Conservation (phyloP, 1,140 invertebrate species). For the Grapholita molesta region DNA sequence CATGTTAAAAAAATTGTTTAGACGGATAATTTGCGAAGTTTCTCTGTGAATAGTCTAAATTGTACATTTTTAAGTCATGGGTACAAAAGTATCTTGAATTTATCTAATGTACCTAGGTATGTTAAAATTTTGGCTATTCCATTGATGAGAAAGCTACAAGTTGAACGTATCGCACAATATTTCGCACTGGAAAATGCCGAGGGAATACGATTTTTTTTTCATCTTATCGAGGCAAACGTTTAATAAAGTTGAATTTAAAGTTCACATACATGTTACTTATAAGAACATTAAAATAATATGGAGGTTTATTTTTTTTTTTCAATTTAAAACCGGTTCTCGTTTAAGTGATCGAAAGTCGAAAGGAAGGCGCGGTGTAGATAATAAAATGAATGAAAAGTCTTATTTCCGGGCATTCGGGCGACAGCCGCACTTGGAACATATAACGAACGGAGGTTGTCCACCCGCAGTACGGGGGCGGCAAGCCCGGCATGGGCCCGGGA, state of each 20-base stretch:
- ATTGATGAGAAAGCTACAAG: not conserved
- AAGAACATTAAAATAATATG: too few species aligned
- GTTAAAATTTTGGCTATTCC: not conserved
- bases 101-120: not conserved
- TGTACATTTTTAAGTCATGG: not conserved
- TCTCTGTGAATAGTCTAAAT: not conserved
- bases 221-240: too few species aligned
- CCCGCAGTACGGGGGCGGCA: conserved; percentile 51
- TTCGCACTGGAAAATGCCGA: not conserved
- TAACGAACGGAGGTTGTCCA: not conserved
- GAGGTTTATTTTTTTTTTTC: too few species aligned
- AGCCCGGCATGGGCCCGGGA: conserved; percentile 29
- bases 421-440: not conserved
- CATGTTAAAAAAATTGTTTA: too few species aligned
- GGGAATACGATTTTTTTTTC: not conserved
- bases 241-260: too few species aligned
- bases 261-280: too few species aligned
- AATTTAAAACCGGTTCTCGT: not conserved
- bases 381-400: not conserved
- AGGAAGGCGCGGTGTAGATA: not conserved
- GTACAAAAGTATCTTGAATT: not conserved
- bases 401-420: not conserved
- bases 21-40: not conserved
- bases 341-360: not conserved
- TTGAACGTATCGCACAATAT: not conserved